Percentiles rank a stretch among this genome's conserved stretches.
phyloP scores from a whole-genome alignment of 2,797 vertebrate species.

The Melanotaenia trifasciata region DNA sequence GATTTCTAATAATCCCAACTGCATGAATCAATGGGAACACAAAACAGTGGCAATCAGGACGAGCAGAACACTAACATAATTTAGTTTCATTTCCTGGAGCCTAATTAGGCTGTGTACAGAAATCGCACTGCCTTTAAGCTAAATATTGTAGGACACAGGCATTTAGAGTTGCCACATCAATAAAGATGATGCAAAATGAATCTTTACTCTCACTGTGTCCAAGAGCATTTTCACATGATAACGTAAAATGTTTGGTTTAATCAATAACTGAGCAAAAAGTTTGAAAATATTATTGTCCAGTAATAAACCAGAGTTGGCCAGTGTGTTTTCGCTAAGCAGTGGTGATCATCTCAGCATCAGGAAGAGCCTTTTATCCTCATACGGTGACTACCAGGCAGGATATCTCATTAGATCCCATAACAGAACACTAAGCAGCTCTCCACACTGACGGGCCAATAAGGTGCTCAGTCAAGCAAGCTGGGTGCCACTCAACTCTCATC shows the following conservation, averaged over 20 bases:
- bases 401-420: slow-evolving; percentile 73
- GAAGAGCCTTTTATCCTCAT: slow-evolving; percentile 20
- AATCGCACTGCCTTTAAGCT: not conserved
- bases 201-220: not conserved
- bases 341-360: slow-evolving; percentile 28
- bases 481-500: slow-evolving; percentile 64
- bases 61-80: not conserved
- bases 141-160: not conserved
- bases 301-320: slow-evolving; percentile 20
- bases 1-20: not conserved
- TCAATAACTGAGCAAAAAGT: slow-evolving; percentile 9
- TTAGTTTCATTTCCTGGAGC: not conserved
- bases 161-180: slow-evolving; percentile 4
- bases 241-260: not conserved
- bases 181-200: not conserved
- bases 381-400: slow-evolving; percentile 39
- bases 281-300: not conserved
- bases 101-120: not conserved
- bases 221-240: not conserved
- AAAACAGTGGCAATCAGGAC: not conserved
- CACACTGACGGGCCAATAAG: slow-evolving; percentile 68
- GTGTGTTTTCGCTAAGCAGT: slow-evolving; percentile 13
- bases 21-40: not conserved
- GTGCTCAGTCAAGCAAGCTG: slow-evolving; percentile 67
- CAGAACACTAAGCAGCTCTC: slow-evolving; percentile 64